Conservation (phyloP, 2,797 vertebrate species). For the Gorsachius magnificus region DNA sequence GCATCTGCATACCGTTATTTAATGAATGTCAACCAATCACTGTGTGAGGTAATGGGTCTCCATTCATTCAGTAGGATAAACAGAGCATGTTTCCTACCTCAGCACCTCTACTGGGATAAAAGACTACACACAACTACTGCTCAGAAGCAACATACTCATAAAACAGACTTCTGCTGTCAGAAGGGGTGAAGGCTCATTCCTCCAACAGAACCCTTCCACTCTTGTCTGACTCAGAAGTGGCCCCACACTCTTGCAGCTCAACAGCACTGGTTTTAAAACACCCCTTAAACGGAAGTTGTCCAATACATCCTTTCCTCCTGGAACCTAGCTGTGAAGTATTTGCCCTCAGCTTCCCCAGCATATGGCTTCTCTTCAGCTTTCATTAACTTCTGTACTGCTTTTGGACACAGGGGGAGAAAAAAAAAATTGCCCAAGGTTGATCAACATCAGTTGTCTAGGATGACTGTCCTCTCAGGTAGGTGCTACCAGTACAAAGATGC, state of each 20-base stretch:
- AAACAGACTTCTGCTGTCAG: not conserved
- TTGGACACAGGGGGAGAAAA: not conserved
- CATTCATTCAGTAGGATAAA: not conserved
- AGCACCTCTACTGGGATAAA: not conserved
- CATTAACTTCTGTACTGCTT: not conserved
- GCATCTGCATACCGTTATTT: not conserved
- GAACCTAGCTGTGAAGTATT: not conserved
- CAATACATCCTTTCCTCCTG: not conserved
- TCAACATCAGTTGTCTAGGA: not conserved
- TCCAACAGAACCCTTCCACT: not conserved
- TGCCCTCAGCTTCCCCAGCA: not conserved
- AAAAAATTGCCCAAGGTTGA: not conserved
- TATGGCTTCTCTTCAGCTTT: not conserved
- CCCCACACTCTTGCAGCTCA: not conserved
- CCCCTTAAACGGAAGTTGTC: fast-evolving
- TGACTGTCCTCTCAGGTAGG: not conserved
- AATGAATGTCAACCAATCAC: not conserved
- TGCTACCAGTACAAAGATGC: not conserved
- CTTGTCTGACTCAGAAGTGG: not conserved
- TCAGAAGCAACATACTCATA: not conserved
- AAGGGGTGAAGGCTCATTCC: not conserved
- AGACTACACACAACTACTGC: not conserved
- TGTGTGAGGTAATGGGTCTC: not conserved
- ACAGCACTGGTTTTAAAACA: not conserved
- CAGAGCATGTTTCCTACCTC: not conserved